Conservation (phyloP, 2,888 invertebrate genomes). For the Plebejus argus region DNA sequence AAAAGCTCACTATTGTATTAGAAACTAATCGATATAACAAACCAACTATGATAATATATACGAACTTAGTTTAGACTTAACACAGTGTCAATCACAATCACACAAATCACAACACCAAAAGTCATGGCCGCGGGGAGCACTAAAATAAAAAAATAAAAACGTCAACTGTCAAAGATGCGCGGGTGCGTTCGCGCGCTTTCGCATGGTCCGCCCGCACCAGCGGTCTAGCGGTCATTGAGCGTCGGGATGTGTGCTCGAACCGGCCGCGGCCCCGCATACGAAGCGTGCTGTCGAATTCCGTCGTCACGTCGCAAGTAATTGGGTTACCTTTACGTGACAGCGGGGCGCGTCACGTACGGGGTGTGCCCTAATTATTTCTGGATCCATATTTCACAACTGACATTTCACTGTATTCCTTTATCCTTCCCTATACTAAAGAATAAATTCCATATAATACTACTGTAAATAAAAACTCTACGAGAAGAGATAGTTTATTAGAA, state of each 20-base stretch:
- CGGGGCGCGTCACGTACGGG: slow-evolving; percentile 64
- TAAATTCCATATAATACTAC: too few relatives aligned
- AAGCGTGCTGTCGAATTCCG: slow-evolving; percentile 69
- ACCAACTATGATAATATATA: background rate
- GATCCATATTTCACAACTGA: slow-evolving; percentile 47
- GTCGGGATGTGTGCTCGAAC: slow-evolving; percentile 69
- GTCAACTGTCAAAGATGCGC: slow-evolving; percentile 60
- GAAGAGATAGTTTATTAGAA: too few relatives aligned
- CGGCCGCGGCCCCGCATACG: slow-evolving; percentile 65
- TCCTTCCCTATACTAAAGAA: too few relatives aligned
- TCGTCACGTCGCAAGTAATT: slow-evolving; percentile 75
- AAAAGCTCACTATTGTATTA: background rate
- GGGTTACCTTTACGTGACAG: slow-evolving; percentile 78
- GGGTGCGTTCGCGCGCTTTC: slow-evolving; percentile 61
- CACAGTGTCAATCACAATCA: slow-evolving; percentile 28
- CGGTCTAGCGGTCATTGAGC: slow-evolving; percentile 84
- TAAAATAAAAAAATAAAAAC: slow-evolving; percentile 51
- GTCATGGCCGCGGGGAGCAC: slow-evolving; percentile 31
- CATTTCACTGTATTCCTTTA: slow-evolving; percentile 9
- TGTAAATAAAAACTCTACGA: too few relatives aligned
- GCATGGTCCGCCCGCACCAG: slow-evolving; percentile 52
- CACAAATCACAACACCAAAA: slow-evolving; percentile 36
- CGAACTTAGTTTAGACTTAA: background rate
- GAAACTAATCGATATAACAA: background rate
- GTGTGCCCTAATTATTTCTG: slow-evolving; percentile 76